phyloP scores from a whole-genome alignment of 2,113 vertebrate species.

The Pionites leucogaster region DNA sequence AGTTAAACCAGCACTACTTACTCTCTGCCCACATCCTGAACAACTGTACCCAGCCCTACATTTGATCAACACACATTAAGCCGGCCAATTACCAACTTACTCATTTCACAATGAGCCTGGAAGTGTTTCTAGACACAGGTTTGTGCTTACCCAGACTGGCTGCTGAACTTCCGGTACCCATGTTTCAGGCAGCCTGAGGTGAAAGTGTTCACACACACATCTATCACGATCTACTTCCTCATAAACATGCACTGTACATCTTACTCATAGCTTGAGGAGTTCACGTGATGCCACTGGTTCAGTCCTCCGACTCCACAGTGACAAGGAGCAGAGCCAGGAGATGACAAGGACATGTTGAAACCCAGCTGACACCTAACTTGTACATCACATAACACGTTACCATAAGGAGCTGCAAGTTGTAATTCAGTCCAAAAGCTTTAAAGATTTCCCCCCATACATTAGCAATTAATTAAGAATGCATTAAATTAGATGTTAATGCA shows the following conservation, averaged over 20 bases:
- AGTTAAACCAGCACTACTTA: neutral
- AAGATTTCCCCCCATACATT: neutral
- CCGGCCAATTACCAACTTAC: neutral
- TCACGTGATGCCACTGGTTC: rapidly evolving
- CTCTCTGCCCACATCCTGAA: neutral
- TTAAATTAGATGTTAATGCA: neutral
- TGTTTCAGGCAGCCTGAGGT: neutral
- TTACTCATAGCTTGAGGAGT: neutral
- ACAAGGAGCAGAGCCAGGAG: neutral
- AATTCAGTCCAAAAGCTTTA: neutral
- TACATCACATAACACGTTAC: rapidly evolving
- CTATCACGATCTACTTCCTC: rapidly evolving
- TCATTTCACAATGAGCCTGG: slow-evolving; percentile 8
- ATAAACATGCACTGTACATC: neutral
- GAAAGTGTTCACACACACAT: neutral
- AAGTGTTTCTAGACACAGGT: neutral
- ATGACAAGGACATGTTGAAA: neutral
- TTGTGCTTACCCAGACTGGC: neutral
- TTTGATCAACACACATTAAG: neutral
- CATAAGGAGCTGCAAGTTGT: rapidly evolving
- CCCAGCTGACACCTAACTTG: neutral
- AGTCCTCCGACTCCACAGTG: neutral
- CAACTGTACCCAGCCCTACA: neutral
- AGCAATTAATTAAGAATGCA: neutral
- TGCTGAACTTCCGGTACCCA: neutral